A percentile compares a stretch with the other conserved stretches of the same genome.
Conservation (phyloP, 2,113 vertebrate species). For the Mungos mungo region DNA sequence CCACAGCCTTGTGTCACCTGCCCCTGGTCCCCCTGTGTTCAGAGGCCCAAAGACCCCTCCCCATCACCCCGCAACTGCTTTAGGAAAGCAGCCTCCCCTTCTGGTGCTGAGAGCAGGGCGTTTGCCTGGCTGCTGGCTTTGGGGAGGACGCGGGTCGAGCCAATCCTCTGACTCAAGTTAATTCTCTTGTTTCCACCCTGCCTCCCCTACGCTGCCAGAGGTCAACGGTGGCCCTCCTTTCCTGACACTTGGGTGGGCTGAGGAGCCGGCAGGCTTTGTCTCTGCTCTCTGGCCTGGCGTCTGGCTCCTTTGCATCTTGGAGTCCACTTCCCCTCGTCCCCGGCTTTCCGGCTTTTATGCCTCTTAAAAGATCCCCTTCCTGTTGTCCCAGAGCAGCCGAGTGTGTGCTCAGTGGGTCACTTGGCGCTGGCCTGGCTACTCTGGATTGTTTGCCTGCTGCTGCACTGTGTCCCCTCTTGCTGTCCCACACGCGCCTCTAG, state of each 20-base stretch:
- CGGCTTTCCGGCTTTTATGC: neutral
- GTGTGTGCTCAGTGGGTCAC: too few relatives aligned
- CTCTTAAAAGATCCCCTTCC: neutral
- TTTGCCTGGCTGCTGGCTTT: neutral
- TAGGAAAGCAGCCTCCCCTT: neutral
- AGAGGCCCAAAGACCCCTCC: neutral
- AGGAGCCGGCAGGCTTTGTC: neutral
- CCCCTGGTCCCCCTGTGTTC: neutral
- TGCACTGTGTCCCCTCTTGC: neutral
- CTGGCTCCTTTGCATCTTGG: neutral
- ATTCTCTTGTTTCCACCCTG: neutral
- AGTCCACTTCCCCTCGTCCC: neutral
- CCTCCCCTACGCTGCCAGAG: neutral
- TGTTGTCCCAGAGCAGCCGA: neutral
- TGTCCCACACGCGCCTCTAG: too few relatives aligned
- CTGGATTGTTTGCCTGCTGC: neutral
- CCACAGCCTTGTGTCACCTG: accelerated
- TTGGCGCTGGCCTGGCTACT: too few relatives aligned
- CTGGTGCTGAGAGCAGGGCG: neutral
- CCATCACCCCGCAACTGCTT: neutral
- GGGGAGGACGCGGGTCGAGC: neutral
- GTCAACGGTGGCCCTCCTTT: neutral
- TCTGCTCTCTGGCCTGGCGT: neutral
- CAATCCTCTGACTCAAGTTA: neutral
- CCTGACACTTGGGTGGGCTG: neutral